Conservation (phyloP, 64 coral and sea anemone species). For the Platygyra sinensis region DNA sequence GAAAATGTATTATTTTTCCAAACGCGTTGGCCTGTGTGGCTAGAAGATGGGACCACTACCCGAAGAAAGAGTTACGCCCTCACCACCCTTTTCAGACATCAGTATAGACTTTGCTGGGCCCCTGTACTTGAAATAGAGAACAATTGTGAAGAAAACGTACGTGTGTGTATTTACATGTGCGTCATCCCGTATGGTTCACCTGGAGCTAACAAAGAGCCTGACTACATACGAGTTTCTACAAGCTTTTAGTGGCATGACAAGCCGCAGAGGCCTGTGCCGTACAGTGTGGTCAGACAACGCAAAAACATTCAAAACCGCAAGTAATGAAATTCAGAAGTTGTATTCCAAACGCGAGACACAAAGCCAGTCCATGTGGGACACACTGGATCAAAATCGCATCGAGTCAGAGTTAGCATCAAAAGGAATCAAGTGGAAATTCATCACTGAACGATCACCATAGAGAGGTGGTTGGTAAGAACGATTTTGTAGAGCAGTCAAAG, state of each 20-base stretch:
- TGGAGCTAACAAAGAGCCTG: slow-evolving; percentile 18
- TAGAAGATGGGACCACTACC: neutral
- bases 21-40: too few relatives aligned
- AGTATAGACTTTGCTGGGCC: slow-evolving; percentile 34
- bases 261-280: neutral
- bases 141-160: slow-evolving; percentile 12
- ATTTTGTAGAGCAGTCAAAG: neutral
- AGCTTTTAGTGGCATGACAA: neutral
- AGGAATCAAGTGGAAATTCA: slow-evolving; percentile 41
- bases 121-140: slow-evolving; percentile 29
- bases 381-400: neutral
- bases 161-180: neutral
- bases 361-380: too few relatives aligned
- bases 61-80: neutral
- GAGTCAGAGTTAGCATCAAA: neutral
- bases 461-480: slow-evolving; percentile 22
- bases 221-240: slow-evolving; percentile 3
- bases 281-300: neutral
- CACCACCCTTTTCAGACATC: neutral
- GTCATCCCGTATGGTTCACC: neutral
- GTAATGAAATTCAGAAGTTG: too few relatives aligned
- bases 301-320: too few relatives aligned
- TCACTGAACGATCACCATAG: slow-evolving; percentile 6
- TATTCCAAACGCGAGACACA: too few relatives aligned
- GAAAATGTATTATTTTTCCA: too few relatives aligned